Conservation (phyloP, 2,113 vertebrate genomes). For the Saccopteryx leptura region DNA sequence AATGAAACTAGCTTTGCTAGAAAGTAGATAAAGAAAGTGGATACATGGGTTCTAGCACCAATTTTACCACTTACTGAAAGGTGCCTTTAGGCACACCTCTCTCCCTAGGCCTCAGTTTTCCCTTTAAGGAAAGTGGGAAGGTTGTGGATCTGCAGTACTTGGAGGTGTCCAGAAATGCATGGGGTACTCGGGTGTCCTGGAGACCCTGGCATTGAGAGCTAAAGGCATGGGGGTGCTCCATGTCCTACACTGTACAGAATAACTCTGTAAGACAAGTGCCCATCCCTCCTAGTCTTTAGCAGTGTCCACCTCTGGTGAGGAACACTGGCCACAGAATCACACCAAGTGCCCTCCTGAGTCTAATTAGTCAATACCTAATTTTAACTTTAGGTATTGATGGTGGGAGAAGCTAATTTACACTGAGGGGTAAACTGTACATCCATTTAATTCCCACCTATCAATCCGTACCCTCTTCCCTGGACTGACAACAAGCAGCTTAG, state of each 20-base stretch:
- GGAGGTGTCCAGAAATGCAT: accelerated
- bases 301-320: no score
- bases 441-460: background rate
- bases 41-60: background rate
- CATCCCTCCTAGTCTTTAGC: background rate
- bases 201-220: background rate
- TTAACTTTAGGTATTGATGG: background rate
- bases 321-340: background rate
- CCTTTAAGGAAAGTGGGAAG: background rate
- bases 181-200: background rate
- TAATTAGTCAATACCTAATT: background rate
- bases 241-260: background rate
- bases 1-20: background rate
- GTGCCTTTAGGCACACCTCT: background rate
- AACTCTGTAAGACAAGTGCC: background rate
- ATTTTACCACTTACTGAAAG: background rate
- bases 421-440: background rate
- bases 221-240: accelerated
- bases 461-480: background rate
- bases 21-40: background rate
- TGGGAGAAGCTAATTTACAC: background rate
- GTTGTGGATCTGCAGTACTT: accelerated
- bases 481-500: background rate
- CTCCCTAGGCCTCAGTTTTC: background rate
- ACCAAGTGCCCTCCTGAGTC: no score